phyloP scores from a whole-genome alignment of 2,113 vertebrate genomes.

The Clarias macrocephalus region DNA sequence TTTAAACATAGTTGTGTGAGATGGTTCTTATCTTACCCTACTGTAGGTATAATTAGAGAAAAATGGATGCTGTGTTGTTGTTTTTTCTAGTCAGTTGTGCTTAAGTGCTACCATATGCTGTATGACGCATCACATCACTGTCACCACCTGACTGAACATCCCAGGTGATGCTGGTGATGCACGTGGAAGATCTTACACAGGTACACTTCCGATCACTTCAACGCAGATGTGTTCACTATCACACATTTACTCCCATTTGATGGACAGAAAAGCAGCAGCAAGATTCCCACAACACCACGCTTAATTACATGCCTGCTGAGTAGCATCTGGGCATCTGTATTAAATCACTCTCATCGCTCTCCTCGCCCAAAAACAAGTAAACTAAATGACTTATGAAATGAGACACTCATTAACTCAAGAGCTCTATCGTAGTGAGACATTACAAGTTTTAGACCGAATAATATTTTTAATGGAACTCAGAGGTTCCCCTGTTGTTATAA shows the following conservation, averaged over 20 bases:
- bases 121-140: not conserved
- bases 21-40: not conserved
- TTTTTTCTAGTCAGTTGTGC: not conserved
- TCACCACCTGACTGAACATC: not conserved
- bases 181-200: not conserved
- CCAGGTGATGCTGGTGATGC: not conserved
- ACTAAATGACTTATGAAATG: not conserved
- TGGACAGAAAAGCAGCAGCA: slow-evolving; percentile 10
- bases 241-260: not conserved
- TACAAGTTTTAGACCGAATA: not conserved
- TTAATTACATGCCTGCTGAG: slow-evolving; percentile 24
- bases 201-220: slow-evolving; percentile 6
- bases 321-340: slow-evolving; percentile 20
- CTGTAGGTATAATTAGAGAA: not conserved
- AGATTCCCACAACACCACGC: not conserved
- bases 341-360: slow-evolving; percentile 4
- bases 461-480: not conserved
- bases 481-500: not conserved
- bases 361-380: not conserved
- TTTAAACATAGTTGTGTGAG: not conserved
- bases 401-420: not conserved
- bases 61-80: not conserved
- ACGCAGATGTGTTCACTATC: not conserved
- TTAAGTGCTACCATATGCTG: not conserved
- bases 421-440: not conserved